These are phyloP conservation scores for Dryadula phaetusa DNA, from an alignment of 2,888 invertebrate species.

Conservation along the genomic window DNA sequence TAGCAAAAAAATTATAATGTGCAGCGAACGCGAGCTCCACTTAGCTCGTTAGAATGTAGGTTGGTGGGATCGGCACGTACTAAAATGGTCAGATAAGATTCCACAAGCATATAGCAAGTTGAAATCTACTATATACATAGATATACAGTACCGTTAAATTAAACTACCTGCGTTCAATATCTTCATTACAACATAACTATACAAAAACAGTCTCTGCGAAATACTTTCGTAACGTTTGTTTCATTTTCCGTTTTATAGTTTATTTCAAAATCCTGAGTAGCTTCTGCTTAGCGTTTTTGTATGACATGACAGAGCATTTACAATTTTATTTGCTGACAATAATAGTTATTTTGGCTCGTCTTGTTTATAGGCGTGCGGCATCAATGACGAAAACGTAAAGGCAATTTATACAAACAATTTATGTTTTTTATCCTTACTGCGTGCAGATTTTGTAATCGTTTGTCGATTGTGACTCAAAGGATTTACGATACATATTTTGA, in stretches of 20 bases:
- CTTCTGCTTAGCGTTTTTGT: conserved; percentile 13
- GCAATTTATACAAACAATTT: conserved; percentile 10
- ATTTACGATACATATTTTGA: conserved; percentile 4
- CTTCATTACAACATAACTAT: conserved; percentile 41
- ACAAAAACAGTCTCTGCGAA: conserved; percentile 33
- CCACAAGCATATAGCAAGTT: conserved; percentile 30
- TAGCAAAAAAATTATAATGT: conserved; percentile 1
- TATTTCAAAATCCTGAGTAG: conserved; percentile 43
- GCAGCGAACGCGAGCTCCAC: conserved; percentile 22
- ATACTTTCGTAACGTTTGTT: conserved; percentile 43
- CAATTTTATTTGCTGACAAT: conserved; percentile 10
- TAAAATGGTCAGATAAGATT: conserved; percentile 42
- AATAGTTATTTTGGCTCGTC: background rate
- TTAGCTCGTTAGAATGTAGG: conserved; percentile 38
- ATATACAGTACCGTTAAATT: conserved; percentile 12
- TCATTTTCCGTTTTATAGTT: conserved; percentile 41
- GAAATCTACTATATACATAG: conserved; percentile 33
- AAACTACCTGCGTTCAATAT: conserved; percentile 9
- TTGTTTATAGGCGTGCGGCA: conserved; percentile 3
- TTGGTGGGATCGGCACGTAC: conserved; percentile 42
- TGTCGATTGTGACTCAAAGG: conserved; percentile 12
- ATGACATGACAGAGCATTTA: background rate
- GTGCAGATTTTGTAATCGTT: conserved; percentile 7
- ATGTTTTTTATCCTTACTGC: conserved; percentile 10
- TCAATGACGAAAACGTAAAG: conserved; percentile 11